Evolutionary conservation across 2,113 vertebrate species (phyloP).

Genomic region (Saiga tatarica): DNA sequence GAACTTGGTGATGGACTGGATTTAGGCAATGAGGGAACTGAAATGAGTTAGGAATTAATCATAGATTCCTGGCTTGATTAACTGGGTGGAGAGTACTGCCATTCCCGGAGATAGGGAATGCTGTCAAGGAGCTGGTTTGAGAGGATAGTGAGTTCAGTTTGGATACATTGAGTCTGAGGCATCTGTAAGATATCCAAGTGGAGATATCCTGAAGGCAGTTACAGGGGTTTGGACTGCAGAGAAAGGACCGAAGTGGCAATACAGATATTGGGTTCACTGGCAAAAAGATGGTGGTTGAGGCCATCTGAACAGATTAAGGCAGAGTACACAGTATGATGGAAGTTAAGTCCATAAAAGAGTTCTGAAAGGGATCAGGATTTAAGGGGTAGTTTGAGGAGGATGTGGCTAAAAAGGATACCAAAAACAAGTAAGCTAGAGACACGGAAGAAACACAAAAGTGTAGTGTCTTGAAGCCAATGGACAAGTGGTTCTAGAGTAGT

Average conservation of each 20-base stretch:
- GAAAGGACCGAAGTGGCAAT: neutral
- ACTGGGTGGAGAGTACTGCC: neutral
- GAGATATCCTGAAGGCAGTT: conserved; percentile 2
- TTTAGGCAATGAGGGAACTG: neutral
- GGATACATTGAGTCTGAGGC: neutral
- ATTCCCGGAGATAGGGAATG: conserved; percentile 46
- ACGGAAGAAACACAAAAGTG: neutral
- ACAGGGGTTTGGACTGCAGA: neutral
- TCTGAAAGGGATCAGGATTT: neutral
- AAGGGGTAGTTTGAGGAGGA: neutral
- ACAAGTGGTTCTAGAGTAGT: neutral
- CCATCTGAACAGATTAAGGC: neutral
- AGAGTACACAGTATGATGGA: neutral
- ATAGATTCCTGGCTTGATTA: conserved; percentile 65
- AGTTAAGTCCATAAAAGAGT: neutral
- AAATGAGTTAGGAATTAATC: conserved; percentile 64
- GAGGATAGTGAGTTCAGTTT: neutral
- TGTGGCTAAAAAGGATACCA: neutral
- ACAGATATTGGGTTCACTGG: neutral
- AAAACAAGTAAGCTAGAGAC: neutral
- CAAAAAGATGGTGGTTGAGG: neutral
- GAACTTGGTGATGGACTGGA: conserved; percentile 42
- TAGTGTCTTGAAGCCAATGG: neutral
- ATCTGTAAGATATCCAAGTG: neutral
- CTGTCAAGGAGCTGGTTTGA: neutral